Conservation (phyloP, 2,113 vertebrate species). For the Aldabrachelys gigantea region DNA sequence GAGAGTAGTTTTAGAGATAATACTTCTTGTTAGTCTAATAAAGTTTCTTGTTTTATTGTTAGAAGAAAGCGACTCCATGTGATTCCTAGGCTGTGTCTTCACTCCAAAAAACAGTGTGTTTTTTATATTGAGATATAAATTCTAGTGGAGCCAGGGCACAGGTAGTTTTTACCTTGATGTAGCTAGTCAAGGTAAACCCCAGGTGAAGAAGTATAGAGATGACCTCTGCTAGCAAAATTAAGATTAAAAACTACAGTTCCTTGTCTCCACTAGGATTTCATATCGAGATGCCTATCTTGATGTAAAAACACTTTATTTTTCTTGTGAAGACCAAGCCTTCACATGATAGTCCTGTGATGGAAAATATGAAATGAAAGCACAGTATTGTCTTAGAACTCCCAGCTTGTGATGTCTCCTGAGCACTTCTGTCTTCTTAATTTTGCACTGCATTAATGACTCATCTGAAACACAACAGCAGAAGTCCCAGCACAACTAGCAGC, state of each 20-base stretch:
- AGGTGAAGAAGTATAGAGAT: rapidly evolving
- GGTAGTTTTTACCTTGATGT: neutral
- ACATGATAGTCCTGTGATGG: neutral
- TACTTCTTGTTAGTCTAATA: rapidly evolving
- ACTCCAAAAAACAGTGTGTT: neutral
- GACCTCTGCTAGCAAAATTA: neutral
- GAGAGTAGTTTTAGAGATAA: neutral
- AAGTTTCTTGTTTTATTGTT: neutral
- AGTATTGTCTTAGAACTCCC: neutral
- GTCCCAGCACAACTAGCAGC: neutral
- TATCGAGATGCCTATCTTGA: neutral
- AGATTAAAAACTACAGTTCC: neutral
- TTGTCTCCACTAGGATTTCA: neutral
- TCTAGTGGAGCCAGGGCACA: neutral
- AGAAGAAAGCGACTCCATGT: neutral
- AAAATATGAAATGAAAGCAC: neutral
- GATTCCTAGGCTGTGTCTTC: neutral
- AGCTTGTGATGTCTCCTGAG: neutral
- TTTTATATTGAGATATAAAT: neutral
- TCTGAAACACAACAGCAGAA: neutral
- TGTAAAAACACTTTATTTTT: neutral
- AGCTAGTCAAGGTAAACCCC: neutral
- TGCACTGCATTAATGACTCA: neutral
- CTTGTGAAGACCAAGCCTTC: neutral
- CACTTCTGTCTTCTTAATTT: neutral